Evolutionary conservation across 2,888 invertebrate genomes (phyloP).

Genomic region (Lasioglossum vierecki): DNA sequence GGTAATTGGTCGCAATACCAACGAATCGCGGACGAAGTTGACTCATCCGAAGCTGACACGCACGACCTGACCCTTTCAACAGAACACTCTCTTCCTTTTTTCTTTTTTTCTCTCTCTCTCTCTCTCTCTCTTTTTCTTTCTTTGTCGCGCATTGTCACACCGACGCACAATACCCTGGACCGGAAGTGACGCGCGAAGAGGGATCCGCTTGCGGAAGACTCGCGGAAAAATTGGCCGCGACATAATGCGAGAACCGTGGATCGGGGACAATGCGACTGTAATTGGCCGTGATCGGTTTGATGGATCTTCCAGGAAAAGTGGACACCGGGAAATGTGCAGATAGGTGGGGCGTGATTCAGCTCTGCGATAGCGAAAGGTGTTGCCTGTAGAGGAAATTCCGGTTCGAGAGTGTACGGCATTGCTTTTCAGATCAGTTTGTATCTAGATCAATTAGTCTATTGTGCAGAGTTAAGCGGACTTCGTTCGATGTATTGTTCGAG

Average conservation of each 20-base stretch:
- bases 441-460: background rate
- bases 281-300: slow-evolving; percentile 66
- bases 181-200: slow-evolving; percentile 67
- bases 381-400: background rate
- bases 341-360: background rate
- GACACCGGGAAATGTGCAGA: slow-evolving; percentile 32
- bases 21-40: slow-evolving; percentile 39
- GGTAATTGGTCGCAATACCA: slow-evolving; percentile 47
- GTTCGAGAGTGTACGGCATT: background rate
- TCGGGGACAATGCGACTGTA: slow-evolving; percentile 60
- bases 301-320: slow-evolving; percentile 58
- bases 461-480: too few species aligned
- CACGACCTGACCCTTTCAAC: slow-evolving; percentile 63
- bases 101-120: background rate
- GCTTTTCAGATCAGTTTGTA: background rate
- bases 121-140: background rate
- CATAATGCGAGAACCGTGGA: slow-evolving; percentile 44
- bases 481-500: too few species aligned
- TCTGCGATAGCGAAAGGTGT: background rate
- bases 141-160: slow-evolving; percentile 19
- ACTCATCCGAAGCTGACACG: slow-evolving; percentile 59
- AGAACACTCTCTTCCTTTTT: background rate
- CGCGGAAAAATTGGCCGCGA: slow-evolving; percentile 59
- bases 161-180: slow-evolving; percentile 40
- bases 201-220: slow-evolving; percentile 57